phyloP scores from a whole-genome alignment of 2,113 vertebrate genomes.

The Sigmodon hispidus region DNA sequence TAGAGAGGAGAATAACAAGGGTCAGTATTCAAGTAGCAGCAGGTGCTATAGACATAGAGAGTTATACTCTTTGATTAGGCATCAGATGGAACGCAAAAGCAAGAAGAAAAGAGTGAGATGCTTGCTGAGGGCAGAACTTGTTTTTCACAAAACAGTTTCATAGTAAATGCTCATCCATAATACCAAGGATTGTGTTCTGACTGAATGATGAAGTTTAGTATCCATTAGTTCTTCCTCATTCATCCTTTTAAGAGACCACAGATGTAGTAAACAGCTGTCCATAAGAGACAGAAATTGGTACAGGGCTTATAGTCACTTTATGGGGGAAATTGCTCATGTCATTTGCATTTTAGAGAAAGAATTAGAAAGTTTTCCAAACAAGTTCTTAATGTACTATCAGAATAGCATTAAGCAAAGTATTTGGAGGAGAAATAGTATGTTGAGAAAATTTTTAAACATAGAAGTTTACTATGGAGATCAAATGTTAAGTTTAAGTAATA shows the following conservation, averaged over 20 bases:
- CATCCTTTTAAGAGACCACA: not conserved
- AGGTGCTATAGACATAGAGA: not conserved
- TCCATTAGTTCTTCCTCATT: not conserved
- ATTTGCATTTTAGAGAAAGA: not conserved
- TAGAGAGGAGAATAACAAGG: slow-evolving; percentile 57
- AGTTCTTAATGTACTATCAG: not conserved
- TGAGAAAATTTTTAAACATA: not conserved
- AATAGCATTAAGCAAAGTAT: not conserved
- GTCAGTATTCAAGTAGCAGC: slow-evolving; percentile 47
- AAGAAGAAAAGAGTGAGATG: not conserved
- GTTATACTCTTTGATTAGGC: not conserved
- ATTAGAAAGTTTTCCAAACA: not conserved
- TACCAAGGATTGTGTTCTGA: not conserved
- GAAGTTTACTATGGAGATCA: not conserved
- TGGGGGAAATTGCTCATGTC: not conserved
- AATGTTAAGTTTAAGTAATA: not conserved
- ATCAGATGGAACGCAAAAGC: not conserved
- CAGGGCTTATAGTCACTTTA: not conserved
- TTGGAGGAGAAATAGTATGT: not conserved
- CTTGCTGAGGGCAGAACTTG: not conserved
- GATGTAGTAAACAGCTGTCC: not conserved
- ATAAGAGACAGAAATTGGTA: not conserved
- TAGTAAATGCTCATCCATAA: not conserved
- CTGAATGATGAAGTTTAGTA: not conserved
- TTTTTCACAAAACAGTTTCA: not conserved